A percentile compares a stretch with the other conserved stretches of the same genome.
phyloP scores from a whole-genome alignment of 2,113 vertebrate genomes.

The pig (Sus scrofa) region DNA sequence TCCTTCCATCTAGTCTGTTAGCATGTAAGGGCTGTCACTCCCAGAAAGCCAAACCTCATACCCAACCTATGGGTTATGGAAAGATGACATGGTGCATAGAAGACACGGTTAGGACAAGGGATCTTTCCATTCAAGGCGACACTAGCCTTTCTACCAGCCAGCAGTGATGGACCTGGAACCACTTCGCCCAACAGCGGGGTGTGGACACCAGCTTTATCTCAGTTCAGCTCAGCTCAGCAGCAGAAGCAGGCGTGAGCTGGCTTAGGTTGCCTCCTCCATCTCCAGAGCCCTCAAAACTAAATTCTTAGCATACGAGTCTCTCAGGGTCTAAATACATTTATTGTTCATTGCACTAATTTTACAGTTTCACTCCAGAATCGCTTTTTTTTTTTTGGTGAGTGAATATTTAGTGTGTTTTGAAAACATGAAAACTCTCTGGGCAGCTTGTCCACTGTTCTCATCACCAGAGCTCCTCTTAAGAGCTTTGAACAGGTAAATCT shows the following conservation, averaged over 20 bases:
- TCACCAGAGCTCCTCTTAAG: accelerated
- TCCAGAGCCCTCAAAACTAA: not conserved
- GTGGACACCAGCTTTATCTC: accelerated
- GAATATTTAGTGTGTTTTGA: accelerated
- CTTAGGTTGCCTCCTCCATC: accelerated
- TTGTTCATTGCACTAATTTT: not conserved
- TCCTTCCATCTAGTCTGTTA: not conserved
- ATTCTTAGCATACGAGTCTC: not conserved
- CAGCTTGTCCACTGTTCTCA: accelerated
- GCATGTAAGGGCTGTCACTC: not conserved
- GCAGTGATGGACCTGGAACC: accelerated
- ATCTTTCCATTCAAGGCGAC: too few species aligned
- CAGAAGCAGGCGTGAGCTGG: too few species aligned
- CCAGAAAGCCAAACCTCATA: not conserved
- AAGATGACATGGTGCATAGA: accelerated
- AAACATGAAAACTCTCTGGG: accelerated
- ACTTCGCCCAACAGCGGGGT: accelerated
- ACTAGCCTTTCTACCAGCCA: too few species aligned
- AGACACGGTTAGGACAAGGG: too few species aligned
- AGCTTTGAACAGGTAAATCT: accelerated
- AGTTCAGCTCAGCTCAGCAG: not conserved
- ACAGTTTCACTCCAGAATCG: not conserved
- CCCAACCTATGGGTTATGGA: not conserved
- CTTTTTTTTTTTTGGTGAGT: accelerated
- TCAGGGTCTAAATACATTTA: not conserved